Base-by-base conservation (phyloP, 2,797 vertebrate genomes). In the Margarornis squamiger region DNA sequence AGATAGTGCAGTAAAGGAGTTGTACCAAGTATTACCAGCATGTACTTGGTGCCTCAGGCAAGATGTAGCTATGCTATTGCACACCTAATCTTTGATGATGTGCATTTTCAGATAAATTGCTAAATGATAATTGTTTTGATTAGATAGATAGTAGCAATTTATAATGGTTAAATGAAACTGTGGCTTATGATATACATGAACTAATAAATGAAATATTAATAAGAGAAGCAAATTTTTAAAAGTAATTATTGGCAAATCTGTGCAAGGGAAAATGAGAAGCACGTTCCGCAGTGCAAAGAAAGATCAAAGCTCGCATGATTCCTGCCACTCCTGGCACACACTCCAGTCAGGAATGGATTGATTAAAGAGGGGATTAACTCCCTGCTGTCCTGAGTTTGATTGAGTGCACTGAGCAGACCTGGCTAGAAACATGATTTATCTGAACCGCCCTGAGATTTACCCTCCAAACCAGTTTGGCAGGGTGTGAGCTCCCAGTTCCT, bases 301-400 rank as follows among this genome's bases (percentile, higher is more conserved):
- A 97, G 96, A 97, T 97, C 97, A 97, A 97, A 98, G 97, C 95
- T 67, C 0, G 27, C 77, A 52, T 95, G 97, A 85, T 96, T 97
- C 90, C 85, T 2, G 7, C 90, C 93, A 89, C 54, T 93, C 88
- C 92, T 97, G 96, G 97, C 97, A 93, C 96, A 86, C n/a, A 54
- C 18, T 57, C 51, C 20, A n/a, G 90, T 95, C 92, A 95, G 97
- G 95, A 96, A 57, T 92, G 95, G 96, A 77, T 95, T 97, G 96
- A 97, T 97, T 97, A 97, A 97, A 98, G 93, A 91, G 90, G 29
- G 91, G 97, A 98, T 98, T 98, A 98, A 97, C 96, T 98, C 97
- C 96, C 97, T 49, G 93, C 95, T 95, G 96, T 91, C 95, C 93
- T 66, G 32, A 51, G 39, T 94, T 93, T 94, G 92, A 97, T 54